Evolutionary conservation across 2,797 vertebrate genomes (phyloP), one percentile per base, ranked within the genome.

Genomic region (Rhinatrema bivittatum): DNA sequence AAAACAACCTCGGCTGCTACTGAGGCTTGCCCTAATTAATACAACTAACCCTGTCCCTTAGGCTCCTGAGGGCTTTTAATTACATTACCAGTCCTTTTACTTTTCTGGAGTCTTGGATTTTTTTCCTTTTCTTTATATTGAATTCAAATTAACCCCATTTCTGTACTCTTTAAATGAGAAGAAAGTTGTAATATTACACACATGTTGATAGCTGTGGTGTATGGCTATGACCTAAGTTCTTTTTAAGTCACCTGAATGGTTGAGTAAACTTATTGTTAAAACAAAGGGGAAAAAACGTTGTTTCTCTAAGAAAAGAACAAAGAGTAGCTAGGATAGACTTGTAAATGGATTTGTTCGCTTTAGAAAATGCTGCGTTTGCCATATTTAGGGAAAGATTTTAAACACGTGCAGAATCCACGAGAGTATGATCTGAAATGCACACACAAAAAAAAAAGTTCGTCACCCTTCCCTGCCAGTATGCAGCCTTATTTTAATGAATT

Each of bases 231-330:
- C 45, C 55, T 39, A 24, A 48, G 40, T 36, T n/a, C n/a, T n/a
- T n/a, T n/a, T 46, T 45, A 37, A 43, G 46, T 72, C 42, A 48
- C 60, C 56, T 63, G 49, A 72, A 70, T 2, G 38, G 44, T 46
- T 65, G 57, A 66, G 49, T 64, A 74, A 68, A 39, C 56, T 71
- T n/a, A n/a, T n/a, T 74, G 56, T 74, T 68, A 62, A 70, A 64
- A 72, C 40, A 70, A 70, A 72, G 50, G 50, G 43, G 38, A 56
- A 64, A n/a, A n/a, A 61, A 50, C 2, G 0, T 39, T 27, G 25
- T 69, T 65, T 62, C 55, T 55, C 56, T 42, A 38, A 41, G 41
- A 45, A 32, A 29, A 41, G 29, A 35, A 61, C 32, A 25, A 41
- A 55, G 53, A 43, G 23, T 17, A 33, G 40, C 36, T 58, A 39